Base-by-base conservation (phyloP, 2,888 invertebrate species). In the Prenolepis imparis region DNA sequence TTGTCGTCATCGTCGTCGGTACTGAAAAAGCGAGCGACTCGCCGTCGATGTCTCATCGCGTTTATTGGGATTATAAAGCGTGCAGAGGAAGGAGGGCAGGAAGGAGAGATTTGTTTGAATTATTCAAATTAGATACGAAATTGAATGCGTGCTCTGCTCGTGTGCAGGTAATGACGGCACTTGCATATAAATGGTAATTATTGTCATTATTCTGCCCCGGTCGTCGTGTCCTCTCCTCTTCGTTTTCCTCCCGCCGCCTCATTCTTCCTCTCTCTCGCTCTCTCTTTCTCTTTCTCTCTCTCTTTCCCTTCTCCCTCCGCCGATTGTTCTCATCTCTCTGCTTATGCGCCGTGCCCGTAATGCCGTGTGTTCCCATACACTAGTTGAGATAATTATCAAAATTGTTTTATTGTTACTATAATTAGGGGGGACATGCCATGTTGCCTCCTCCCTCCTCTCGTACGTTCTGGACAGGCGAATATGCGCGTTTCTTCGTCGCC, bases 141-240 rank as follows among this genome's bases (percentile, higher is more conserved):
- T 94, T 94, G 94, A 94, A 94, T 94, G 94, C 94, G 94, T 94
- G 94, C 93, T 93, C 92, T 93, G 93, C 93, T 94, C 94, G 94
- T 94, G 94, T 94, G 94, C 94, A 94, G 94, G 94, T 94, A 94
- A 94, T 94, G 94, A 94, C 94, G 93, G 93, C 94, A 94, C 94
- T 94, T 94, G 94, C 94, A 93, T 94, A 94, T 94, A 94, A 94
- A 94, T 94, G 94, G 94, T 94, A 94, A 94, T 94, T 94, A 94
- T 94, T 94, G 94, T 94, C 94, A 94, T 94, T 94, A 94, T 94
- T 94, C 93, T 94, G 93, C 92, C 92, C 91, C 91, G 93, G 92
- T 93, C 93, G 94, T 94, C 93, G 93, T 93, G 93, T 92, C 90
- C 91, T 88, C 90, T 89, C 87, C 82, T 77, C 68, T 55, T 72